A percentile compares a stretch with the other conserved stretches of the same genome.
phyloP scores from a whole-genome alignment of 92 coral and sea anemone species.

The Porites rus region DNA sequence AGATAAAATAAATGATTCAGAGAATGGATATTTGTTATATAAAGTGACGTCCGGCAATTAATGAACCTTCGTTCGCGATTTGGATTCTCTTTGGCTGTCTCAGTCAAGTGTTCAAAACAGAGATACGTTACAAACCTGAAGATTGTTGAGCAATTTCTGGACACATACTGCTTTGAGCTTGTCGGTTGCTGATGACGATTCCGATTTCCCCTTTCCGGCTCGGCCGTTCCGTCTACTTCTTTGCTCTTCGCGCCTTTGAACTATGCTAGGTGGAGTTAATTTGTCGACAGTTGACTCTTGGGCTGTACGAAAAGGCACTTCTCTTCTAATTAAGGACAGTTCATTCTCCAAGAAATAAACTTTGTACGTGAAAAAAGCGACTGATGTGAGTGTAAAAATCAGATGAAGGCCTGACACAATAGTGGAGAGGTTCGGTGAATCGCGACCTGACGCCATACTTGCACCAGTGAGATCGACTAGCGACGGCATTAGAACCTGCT shows the following conservation, averaged over 20 bases:
- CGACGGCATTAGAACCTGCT: too few species aligned
- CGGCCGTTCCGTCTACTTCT: slow-evolving; percentile 9
- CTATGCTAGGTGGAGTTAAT: neutral
- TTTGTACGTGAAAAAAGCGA: slow-evolving; percentile 22
- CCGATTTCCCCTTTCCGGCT: neutral
- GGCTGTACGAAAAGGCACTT: neutral
- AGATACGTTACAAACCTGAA: neutral
- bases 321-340: slow-evolving; percentile 5
- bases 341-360: slow-evolving; percentile 27
- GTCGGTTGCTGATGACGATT: neutral
- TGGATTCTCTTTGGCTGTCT: too few species aligned
- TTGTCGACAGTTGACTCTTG: neutral
- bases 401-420: slow-evolving; percentile 10
- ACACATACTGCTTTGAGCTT: neutral
- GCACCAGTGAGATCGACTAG: too few species aligned
- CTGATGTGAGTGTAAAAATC: slow-evolving; percentile 13
- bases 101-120: too few species aligned
- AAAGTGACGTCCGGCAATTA: too few species aligned
- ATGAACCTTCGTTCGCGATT: too few species aligned
- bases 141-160: neutral
- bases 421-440: neutral
- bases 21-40: too few species aligned
- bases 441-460: slow-evolving; percentile 20
- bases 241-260: neutral
- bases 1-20: too few species aligned